These are phyloP conservation scores for Acrossocheilus fasciatus DNA, from an alignment of 2,797 vertebrate genomes.

Conservation along the genomic window DNA sequence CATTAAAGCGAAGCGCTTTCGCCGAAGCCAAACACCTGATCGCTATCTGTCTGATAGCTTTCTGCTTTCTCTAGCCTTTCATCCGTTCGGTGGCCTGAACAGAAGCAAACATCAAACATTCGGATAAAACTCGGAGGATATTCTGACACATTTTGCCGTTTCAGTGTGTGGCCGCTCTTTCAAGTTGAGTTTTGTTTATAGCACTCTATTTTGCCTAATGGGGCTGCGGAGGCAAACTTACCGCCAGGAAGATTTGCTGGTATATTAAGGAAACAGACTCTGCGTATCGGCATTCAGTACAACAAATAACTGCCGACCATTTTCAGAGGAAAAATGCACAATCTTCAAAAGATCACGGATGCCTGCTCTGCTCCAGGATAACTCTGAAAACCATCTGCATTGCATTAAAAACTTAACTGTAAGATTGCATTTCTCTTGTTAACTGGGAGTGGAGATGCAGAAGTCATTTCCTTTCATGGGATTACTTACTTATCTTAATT, in stretches of 20 bases:
- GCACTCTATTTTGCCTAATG: constrained; percentile 28
- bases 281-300: constrained; percentile 10
- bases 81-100: neutral
- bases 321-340: neutral
- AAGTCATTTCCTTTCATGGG: constrained; percentile 75
- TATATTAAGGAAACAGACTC: constrained; percentile 6
- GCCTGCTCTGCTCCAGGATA: constrained; percentile 22
- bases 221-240: constrained; percentile 7
- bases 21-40: constrained; percentile 64
- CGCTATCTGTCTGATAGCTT: constrained; percentile 62
- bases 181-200: constrained; percentile 18
- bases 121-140: neutral
- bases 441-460: constrained; percentile 67
- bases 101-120: constrained; percentile 34
- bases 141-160: neutral
- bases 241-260: neutral
- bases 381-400: constrained; percentile 58
- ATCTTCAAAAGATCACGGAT: constrained; percentile 37
- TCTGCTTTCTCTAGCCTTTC: constrained; percentile 27
- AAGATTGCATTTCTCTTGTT: constrained; percentile 55
- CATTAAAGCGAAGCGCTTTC: constrained; percentile 75
- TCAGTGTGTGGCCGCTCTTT: neutral
- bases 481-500: constrained; percentile 83
- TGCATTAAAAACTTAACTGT: constrained; percentile 58
- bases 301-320: constrained; percentile 21